Conservation (phyloP, 2,113 vertebrate species). For the Gallinago paraguaiae region DNA sequence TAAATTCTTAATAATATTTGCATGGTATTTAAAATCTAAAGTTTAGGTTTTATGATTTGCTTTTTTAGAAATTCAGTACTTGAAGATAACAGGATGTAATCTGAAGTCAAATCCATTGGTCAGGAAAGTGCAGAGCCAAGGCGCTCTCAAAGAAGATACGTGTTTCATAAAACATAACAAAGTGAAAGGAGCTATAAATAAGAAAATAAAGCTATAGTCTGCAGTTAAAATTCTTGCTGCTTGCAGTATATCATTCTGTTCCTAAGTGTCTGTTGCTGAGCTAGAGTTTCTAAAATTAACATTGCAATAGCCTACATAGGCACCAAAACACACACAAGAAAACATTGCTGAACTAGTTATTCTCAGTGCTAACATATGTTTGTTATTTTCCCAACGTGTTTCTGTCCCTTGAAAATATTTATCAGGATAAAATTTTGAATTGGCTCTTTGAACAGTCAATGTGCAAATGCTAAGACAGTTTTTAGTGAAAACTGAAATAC, state of each 20-base stretch:
- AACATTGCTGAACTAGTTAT: constrained; percentile 24
- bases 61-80: background rate
- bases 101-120: background rate
- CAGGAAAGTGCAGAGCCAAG: background rate
- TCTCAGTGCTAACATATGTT: constrained; percentile 23
- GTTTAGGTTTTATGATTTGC: background rate
- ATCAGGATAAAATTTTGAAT: constrained; percentile 16
- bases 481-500: constrained; percentile 18
- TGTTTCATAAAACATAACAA: constrained; percentile 9
- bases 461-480: background rate
- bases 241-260: constrained; percentile 51
- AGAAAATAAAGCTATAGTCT: constrained; percentile 42
- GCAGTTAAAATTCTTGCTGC: constrained; percentile 27
- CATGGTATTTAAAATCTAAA: background rate
- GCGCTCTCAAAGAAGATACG: background rate
- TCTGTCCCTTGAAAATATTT: constrained; percentile 41
- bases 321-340: background rate
- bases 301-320: constrained; percentile 23
- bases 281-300: constrained; percentile 65
- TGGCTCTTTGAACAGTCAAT: constrained; percentile 6
- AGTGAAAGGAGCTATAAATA: constrained; percentile 49
- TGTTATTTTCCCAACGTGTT: background rate
- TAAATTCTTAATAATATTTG: background rate
- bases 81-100: background rate
- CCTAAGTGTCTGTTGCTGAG: constrained; percentile 56